A percentile compares a stretch with the other conserved stretches of the same genome.
Evolutionary conservation across 2,888 invertebrate species (phyloP).

Genomic region (Lasioglossum malachurum): DNA sequence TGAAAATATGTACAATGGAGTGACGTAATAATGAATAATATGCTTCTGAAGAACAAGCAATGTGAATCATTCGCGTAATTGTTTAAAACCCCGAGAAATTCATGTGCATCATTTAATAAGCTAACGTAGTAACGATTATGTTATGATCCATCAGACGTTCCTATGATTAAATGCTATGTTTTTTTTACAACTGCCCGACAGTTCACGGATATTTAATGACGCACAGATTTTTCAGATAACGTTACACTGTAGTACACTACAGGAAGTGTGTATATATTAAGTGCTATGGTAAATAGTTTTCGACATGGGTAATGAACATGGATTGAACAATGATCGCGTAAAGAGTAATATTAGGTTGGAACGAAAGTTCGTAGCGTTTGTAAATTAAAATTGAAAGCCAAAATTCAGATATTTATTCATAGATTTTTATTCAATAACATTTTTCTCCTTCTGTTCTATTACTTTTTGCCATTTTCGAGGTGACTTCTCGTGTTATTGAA

Average conservation of each 20-base stretch:
- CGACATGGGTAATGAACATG: background rate
- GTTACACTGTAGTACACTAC: background rate
- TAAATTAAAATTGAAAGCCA: too few species aligned
- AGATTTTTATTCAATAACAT: too few species aligned
- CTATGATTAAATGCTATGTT: constrained; percentile 28
- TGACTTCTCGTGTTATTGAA: too few species aligned
- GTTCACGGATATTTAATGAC: constrained; percentile 35
- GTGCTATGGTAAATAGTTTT: background rate
- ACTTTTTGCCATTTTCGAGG: too few species aligned
- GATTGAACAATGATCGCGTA: background rate
- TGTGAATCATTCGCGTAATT: constrained; percentile 42
- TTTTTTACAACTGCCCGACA: constrained; percentile 10
- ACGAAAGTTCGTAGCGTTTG: too few species aligned
- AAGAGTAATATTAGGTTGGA: background rate
- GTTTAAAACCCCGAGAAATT: constrained; percentile 30
- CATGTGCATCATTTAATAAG: constrained; percentile 45
- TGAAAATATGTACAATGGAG: background rate
- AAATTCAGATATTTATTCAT: too few species aligned
- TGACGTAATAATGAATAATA: constrained; percentile 24
- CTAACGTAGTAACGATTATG: constrained; percentile 33
- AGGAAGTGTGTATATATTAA: background rate
- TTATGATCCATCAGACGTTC: constrained; percentile 50
- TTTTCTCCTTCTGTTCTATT: too few species aligned
- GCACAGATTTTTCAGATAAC: background rate
- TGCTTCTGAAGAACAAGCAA: constrained; percentile 16